Evolutionary conservation across 2,797 vertebrate species (phyloP).

Genomic region (Otolemur crassicaudatus): DNA sequence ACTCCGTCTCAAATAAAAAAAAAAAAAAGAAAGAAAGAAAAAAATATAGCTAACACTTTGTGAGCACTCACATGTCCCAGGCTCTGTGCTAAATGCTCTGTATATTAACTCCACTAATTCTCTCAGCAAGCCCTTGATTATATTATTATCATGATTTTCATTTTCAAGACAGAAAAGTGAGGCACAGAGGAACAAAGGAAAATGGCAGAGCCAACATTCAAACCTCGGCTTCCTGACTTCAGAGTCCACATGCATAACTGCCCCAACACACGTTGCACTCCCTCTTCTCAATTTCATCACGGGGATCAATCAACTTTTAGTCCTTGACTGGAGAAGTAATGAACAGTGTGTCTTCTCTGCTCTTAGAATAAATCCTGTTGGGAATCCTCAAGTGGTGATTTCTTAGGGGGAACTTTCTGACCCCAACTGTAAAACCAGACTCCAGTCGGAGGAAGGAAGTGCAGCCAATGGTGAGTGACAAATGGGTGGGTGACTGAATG

Average conservation of each 20-base stretch:
- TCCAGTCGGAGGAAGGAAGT: not conserved
- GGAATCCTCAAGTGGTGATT: not conserved
- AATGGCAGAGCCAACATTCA: not conserved
- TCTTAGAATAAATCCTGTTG: constrained; percentile 66
- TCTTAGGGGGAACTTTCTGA: not conserved
- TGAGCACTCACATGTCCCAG: not conserved
- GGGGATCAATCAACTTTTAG: constrained; percentile 46
- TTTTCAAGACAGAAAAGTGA: not conserved
- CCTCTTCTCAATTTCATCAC: not conserved
- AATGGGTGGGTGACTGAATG: constrained; percentile 31
- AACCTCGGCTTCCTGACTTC: not conserved
- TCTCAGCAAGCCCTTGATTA: not conserved
- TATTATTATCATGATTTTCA: not conserved
- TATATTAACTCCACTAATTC: not conserved
- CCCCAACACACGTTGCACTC: not conserved
- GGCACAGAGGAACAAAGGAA: not conserved
- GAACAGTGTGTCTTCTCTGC: constrained; percentile 22
- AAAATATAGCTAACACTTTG: not conserved
- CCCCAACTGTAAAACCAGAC: constrained; percentile 53
- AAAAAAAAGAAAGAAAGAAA: too few species aligned
- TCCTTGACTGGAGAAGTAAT: constrained; percentile 55
- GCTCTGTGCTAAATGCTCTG: not conserved
- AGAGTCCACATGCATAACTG: not conserved
- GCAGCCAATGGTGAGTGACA: constrained; percentile 28
- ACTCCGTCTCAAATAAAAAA: too few species aligned